phyloP scores from a whole-genome alignment of 2,113 vertebrate species.

The Prolemur simus region DNA sequence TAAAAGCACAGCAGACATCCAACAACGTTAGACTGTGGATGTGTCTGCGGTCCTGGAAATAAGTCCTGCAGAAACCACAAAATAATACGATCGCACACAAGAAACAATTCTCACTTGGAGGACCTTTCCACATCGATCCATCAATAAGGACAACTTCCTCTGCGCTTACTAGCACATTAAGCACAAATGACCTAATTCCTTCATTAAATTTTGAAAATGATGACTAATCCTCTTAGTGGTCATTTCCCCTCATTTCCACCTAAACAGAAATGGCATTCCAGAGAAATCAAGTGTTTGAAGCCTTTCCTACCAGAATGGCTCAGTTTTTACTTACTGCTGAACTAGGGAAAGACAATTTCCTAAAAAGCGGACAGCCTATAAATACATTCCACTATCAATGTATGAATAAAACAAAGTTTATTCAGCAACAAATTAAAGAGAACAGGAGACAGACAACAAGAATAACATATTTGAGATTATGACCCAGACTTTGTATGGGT shows the following conservation, averaged over 20 bases:
- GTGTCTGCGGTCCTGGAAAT: not conserved
- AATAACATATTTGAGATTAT: not conserved
- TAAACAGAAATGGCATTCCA: constrained; percentile 38
- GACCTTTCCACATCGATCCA: not conserved
- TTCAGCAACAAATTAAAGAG: not conserved
- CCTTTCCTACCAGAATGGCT: not conserved
- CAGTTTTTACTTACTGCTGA: not conserved
- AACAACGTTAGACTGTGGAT: not conserved
- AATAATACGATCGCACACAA: not conserved
- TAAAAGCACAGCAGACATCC: not conserved
- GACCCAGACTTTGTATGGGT: not conserved
- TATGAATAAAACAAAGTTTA: not conserved
- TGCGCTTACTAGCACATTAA: constrained; percentile 35
- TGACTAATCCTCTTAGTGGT: constrained; percentile 45
- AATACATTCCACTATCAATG: not conserved
- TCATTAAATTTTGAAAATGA: constrained; percentile 52
- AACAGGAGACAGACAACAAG: not conserved
- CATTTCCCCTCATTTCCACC: not conserved
- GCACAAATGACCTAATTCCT: constrained; percentile 38
- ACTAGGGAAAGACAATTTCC: not conserved
- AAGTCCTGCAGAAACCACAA: not conserved
- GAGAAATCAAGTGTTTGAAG: constrained; percentile 14
- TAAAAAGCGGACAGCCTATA: not conserved
- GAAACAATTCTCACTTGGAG: not conserved
- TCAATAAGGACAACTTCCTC: not conserved